Percentiles rank a stretch among this genome's conserved stretches.
These are phyloP conservation scores for Anarhynchus alexandrinus DNA, from an alignment of 2,113 vertebrate genomes.

Conservation along the genomic window DNA sequence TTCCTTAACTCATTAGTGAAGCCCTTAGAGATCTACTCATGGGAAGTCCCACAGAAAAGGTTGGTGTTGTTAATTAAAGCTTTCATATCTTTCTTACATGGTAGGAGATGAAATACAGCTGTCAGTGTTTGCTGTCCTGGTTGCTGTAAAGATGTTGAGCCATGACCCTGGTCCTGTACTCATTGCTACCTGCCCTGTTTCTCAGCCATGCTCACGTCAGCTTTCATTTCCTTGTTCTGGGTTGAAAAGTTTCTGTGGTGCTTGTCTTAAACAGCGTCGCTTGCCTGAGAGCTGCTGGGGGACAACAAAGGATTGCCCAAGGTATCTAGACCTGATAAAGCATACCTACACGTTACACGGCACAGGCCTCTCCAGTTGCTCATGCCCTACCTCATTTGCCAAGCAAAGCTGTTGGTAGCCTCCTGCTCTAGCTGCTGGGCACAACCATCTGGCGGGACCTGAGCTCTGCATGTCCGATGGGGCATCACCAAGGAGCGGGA, in stretches of 20 bases:
- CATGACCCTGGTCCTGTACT: not conserved
- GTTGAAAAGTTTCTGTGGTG: not conserved
- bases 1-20: not conserved
- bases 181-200: not conserved
- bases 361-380: not conserved
- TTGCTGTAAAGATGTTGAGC: not conserved
- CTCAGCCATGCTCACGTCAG: not conserved
- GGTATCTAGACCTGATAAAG: not conserved
- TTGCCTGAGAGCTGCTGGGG: not conserved
- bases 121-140: not conserved
- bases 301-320: not conserved
- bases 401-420: not conserved
- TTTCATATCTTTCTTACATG: not conserved
- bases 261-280: not conserved
- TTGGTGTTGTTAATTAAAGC: not conserved
- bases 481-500: not conserved
- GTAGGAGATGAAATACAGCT: not conserved
- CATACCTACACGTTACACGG: rapidly evolving
- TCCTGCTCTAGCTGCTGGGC: not conserved
- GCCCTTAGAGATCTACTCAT: not conserved
- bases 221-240: not conserved
- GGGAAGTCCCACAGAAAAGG: not conserved
- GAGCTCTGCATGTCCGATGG: not conserved
- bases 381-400: not conserved
- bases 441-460: rapidly evolving